Evolutionary conservation across 2,797 vertebrate genomes (phyloP), one percentile per base, ranked within the genome.

Genomic region (Prionace glauca): DNA sequence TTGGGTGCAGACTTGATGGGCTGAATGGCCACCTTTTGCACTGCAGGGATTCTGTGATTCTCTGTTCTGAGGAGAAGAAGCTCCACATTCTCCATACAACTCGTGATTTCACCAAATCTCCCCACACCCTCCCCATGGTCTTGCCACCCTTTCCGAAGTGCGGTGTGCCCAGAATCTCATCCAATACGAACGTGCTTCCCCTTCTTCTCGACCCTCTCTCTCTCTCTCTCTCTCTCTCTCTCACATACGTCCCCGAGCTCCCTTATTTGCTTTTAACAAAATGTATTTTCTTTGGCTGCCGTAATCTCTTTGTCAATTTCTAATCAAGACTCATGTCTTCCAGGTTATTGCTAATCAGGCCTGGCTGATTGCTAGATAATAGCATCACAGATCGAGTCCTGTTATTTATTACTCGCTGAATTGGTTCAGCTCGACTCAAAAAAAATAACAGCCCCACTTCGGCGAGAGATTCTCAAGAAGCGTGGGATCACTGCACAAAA

Each of bases 401-500:
- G 86, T 56, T 88, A 60, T 88, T 88, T 88, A 88, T 88, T 88
- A 60, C 56, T 88, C 32, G 26, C 56, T 14, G 86, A 60, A 88
- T 88, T 60, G 56, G 86, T 60, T 88, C 26, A 32, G 86, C 50
- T 88, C 4, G 86, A 88, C 56, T 26, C 86, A 12, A 20, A 84
- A 60, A 60, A 60, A 50, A 60, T 29, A 81, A n/a, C 79, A 84
- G 50, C 4, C 86, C 50, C 86, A 88, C 26, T 88, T 88, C 14
- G 50, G 29, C 50, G 29, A 14, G 50, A 88, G 86, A 26, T 88
- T 14, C 22, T 0, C 29, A 0, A 41, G 62, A 69, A 36, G n/a
- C 20, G 18, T 1, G 62, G 56, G 90, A 62, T 90, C 26, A 14
- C 96, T 97, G 96, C 95, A 98, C 97, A 97, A 97, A 98, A 97